Evolutionary conservation across 2,113 vertebrate genomes (phyloP).

Genomic region (Catharus bicknelli): DNA sequence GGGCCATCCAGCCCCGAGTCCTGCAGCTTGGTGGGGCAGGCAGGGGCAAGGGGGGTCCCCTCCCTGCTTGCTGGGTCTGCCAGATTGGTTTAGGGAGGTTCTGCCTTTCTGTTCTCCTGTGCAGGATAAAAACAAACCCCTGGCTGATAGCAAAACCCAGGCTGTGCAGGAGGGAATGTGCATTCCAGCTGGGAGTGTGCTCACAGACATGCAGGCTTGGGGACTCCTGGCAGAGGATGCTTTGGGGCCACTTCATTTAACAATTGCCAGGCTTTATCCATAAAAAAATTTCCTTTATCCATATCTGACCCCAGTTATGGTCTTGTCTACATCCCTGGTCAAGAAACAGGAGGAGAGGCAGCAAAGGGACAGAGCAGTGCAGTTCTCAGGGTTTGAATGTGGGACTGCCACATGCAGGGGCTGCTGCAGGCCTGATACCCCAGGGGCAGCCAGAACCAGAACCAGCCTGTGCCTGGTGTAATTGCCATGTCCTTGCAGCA

Average conservation of each 20-base stretch:
- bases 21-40: background rate
- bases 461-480: background rate
- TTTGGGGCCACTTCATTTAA: background rate
- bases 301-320: background rate
- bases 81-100: background rate
- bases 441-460: background rate
- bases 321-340: accelerated
- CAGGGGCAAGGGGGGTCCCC: background rate
- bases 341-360: background rate
- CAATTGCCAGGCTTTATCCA: background rate
- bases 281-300: background rate
- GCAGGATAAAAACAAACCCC: background rate
- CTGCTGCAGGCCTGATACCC: background rate
- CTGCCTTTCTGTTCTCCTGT: accelerated
- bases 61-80: background rate
- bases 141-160: background rate
- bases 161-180: accelerated
- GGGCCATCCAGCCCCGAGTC: accelerated
- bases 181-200: background rate
- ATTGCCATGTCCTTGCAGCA: background rate
- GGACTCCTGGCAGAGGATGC: background rate
- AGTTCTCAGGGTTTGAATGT: accelerated
- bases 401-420: accelerated
- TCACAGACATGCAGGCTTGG: background rate
- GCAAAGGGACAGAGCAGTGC: background rate